phyloP scores from a whole-genome alignment of 2,888 invertebrate species.

The Aleiodes alternator region DNA sequence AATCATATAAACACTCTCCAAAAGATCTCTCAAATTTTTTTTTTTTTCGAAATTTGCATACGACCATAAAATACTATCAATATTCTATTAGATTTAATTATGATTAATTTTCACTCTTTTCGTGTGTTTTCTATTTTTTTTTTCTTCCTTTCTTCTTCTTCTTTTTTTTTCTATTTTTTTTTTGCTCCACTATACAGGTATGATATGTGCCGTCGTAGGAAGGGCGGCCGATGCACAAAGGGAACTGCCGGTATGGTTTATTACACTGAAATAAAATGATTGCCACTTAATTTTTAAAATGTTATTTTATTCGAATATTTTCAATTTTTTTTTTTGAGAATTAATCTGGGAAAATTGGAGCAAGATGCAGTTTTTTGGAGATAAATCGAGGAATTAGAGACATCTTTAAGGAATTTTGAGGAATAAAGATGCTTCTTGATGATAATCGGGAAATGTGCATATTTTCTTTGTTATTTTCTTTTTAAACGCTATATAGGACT shows the following conservation, averaged over 20 bases:
- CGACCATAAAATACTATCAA: too few relatives aligned
- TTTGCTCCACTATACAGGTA: slow-evolving; percentile 84
- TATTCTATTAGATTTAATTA: slow-evolving; percentile 2
- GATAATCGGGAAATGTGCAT: too few relatives aligned
- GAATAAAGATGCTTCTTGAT: too few relatives aligned
- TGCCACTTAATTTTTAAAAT: slow-evolving; percentile 55
- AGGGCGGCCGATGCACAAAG: slow-evolving; percentile 97
- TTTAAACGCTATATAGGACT: too few relatives aligned
- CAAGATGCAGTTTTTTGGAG: too few relatives aligned
- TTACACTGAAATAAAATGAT: slow-evolving; percentile 69
- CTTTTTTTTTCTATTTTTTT: slow-evolving; percentile 57
- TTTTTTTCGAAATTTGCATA: too few relatives aligned
- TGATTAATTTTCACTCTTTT: slow-evolving; percentile 23
- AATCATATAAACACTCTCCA: too few relatives aligned
- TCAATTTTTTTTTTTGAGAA: slow-evolving; percentile 45
- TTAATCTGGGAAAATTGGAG: slow-evolving; percentile 34
- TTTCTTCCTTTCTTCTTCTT: slow-evolving; percentile 37
- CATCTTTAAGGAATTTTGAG: too few relatives aligned
- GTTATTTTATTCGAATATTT: slow-evolving; percentile 51
- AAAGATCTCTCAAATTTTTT: too few relatives aligned
- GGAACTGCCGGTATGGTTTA: slow-evolving; percentile 95
- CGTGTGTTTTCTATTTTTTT: neutral
- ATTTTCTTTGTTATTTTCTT: too few relatives aligned
- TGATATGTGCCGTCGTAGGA: slow-evolving; percentile 97
- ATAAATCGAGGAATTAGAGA: too few relatives aligned